Conservation (phyloP, 1,140 invertebrate genomes). For the Camponotus pennsylvanicus region DNA sequence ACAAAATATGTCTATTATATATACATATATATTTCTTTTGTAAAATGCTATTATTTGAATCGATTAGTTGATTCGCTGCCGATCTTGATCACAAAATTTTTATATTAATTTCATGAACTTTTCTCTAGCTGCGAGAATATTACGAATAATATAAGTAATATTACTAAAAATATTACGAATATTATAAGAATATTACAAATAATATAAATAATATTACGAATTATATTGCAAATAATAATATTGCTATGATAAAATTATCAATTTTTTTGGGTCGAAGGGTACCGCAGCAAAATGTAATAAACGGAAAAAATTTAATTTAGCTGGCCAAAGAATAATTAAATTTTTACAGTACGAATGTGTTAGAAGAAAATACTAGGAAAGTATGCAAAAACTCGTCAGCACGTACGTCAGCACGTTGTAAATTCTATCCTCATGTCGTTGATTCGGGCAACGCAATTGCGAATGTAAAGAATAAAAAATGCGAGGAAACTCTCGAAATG, state of each 20-base stretch:
- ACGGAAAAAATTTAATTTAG: slow-evolving; percentile 60
- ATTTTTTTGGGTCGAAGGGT: not conserved
- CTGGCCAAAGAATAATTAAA: slow-evolving; percentile 64
- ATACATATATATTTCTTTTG: not conserved
- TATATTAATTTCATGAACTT: not conserved
- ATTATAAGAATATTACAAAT: no score
- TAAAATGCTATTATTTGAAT: not conserved
- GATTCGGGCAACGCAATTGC: slow-evolving; percentile 31
- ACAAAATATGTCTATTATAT: not conserved
- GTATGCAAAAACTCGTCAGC: slow-evolving; percentile 55
- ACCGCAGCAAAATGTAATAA: not conserved
- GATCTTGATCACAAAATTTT: not conserved
- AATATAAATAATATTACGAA: not conserved
- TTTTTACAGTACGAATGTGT: slow-evolving; percentile 48
- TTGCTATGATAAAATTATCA: not conserved
- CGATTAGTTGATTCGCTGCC: not conserved
- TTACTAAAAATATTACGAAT: not conserved
- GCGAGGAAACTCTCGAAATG: not conserved
- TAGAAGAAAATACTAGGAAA: slow-evolving; percentile 16
- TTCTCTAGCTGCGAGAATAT: not conserved
- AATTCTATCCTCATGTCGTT: slow-evolving; percentile 65
- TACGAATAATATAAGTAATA: not conserved
- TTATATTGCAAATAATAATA: not conserved
- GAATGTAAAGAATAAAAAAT: slow-evolving; percentile 16
- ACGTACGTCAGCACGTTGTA: slow-evolving; percentile 22